A percentile compares a stretch with the other conserved stretches of the same genome.
Evolutionary conservation across 2,888 invertebrate genomes (phyloP).

Genomic region (Schizaphis graminum): DNA sequence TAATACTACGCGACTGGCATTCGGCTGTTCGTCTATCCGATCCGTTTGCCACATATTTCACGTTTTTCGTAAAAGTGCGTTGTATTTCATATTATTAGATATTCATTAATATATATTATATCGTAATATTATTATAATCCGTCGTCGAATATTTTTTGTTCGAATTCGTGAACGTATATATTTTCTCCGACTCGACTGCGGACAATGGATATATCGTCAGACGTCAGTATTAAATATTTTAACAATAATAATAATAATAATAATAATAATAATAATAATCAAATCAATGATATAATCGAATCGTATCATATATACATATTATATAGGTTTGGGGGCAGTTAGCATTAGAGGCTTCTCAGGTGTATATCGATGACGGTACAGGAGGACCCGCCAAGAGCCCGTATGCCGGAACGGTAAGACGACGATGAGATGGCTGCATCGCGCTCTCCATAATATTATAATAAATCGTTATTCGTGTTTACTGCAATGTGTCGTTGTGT

Average conservation of each 20-base stretch:
- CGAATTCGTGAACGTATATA: neutral
- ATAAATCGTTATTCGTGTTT: neutral
- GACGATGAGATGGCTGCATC: neutral
- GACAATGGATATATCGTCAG: conserved; percentile 60
- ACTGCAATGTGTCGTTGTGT: neutral
- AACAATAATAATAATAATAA: neutral
- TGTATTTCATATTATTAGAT: neutral
- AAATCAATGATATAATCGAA: neutral
- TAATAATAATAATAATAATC: neutral
- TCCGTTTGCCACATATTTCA: neutral
- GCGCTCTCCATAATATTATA: neutral
- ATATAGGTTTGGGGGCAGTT: conserved; percentile 87
- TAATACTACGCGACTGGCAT: neutral
- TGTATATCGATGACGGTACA: conserved; percentile 80
- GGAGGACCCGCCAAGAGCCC: conserved; percentile 84
- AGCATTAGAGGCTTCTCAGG: conserved; percentile 88
- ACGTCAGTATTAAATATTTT: conserved; percentile 51
- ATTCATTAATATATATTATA: neutral
- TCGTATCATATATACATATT: neutral
- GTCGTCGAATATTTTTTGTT: neutral
- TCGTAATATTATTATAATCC: neutral
- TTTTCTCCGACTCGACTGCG: neutral
- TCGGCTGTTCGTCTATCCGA: neutral
- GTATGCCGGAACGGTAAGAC: conserved; percentile 86
- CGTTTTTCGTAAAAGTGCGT: neutral